Evolutionary conservation across 2,797 vertebrate species (phyloP).

Genomic region (Nyctibius grandis): DNA sequence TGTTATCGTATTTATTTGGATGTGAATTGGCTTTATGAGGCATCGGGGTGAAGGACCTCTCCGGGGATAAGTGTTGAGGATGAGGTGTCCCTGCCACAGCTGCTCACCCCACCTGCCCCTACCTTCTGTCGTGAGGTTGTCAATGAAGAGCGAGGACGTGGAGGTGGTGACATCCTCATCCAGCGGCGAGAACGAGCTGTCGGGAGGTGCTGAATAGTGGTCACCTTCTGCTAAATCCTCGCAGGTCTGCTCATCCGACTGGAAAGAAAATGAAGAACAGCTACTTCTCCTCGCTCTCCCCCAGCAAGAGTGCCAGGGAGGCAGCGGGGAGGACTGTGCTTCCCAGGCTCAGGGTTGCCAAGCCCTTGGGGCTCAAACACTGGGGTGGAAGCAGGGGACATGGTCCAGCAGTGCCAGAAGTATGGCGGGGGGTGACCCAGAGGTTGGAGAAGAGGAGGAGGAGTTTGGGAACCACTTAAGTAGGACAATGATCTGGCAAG

Average conservation of each 20-base stretch:
- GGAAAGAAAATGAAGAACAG: neutral
- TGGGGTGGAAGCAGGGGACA: neutral
- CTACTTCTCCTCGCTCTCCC: neutral
- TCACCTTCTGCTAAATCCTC: slow-evolving; percentile 77
- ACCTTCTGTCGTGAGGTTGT: slow-evolving; percentile 85
- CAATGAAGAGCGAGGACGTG: slow-evolving; percentile 61
- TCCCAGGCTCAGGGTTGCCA: neutral
- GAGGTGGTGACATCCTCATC: slow-evolving; percentile 60
- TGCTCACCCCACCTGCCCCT: neutral
- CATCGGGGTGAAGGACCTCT: fast-evolving
- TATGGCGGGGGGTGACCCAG: neutral
- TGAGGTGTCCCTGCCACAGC: neutral
- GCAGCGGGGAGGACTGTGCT: neutral
- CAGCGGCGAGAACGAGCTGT: slow-evolving; percentile 43
- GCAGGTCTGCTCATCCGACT: slow-evolving; percentile 82
- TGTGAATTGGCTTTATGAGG: fast-evolving
- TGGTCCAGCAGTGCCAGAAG: neutral
- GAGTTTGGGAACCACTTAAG: neutral
- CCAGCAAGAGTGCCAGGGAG: neutral
- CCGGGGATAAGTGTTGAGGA: neutral
- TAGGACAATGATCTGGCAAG: neutral
- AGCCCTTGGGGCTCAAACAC: neutral
- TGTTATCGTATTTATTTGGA: fast-evolving
- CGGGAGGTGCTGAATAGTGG: slow-evolving; percentile 66
- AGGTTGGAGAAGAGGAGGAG: neutral